Conservation (phyloP, 1,140 invertebrate species). For the Aphelinus atriplicis region DNA sequence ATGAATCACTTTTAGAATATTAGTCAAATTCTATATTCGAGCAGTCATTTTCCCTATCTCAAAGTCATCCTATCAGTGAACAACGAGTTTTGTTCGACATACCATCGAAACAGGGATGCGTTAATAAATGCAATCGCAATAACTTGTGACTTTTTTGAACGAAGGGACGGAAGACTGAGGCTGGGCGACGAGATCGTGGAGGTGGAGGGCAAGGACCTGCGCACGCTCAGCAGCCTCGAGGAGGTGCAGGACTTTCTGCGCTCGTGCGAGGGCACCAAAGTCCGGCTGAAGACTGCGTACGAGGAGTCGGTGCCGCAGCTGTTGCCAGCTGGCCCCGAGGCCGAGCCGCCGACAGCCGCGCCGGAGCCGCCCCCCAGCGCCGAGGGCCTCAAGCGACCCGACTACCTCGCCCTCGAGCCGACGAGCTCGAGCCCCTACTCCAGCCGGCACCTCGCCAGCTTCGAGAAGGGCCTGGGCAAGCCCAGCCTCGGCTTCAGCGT, state of each 20-base stretch:
- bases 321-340: constrained; percentile 37
- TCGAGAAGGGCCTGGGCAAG: constrained; percentile 73
- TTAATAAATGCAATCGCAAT: too few relatives aligned
- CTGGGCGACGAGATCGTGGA: constrained; percentile 88
- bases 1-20: too few relatives aligned
- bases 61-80: too few relatives aligned
- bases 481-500: constrained; percentile 80
- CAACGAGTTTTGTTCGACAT: not conserved
- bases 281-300: constrained; percentile 59
- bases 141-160: not conserved
- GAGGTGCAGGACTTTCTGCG: constrained; percentile 68
- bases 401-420: constrained; percentile 47
- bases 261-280: constrained; percentile 58
- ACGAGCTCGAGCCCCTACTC: constrained; percentile 47
- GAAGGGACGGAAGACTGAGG: constrained; percentile 81
- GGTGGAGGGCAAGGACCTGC: constrained; percentile 83
- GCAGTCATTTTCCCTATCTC: too few relatives aligned
- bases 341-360: constrained; percentile 18
- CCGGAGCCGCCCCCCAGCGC: constrained; percentile 28
- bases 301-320: constrained; percentile 61
- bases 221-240: constrained; percentile 76
- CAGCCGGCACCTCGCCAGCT: constrained; percentile 62
- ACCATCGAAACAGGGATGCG: too few relatives aligned
- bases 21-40: too few relatives aligned
- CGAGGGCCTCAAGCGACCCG: constrained; percentile 53